Percentiles rank a stretch among this genome's conserved stretches.
Evolutionary conservation across 2,113 vertebrate genomes (phyloP).

Genomic region (Tylochromis polylepis): DNA sequence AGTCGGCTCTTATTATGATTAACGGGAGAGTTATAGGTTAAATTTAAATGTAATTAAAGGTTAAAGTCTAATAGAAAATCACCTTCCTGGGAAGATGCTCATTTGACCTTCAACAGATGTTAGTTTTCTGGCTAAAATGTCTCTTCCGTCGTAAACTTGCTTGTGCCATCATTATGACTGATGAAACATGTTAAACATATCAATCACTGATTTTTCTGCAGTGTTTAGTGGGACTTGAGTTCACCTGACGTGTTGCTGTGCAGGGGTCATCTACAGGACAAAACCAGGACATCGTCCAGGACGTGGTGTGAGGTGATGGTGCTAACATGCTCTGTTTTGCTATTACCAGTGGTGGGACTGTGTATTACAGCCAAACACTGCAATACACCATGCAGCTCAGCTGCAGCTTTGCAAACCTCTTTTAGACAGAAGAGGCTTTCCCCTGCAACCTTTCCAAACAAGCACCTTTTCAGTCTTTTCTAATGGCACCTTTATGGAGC

Average conservation of each 20-base stretch:
- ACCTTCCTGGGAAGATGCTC: not conserved
- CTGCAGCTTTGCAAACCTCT: too few species aligned
- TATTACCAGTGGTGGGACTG: not conserved
- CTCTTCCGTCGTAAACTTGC: not conserved
- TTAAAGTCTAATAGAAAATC: slow-evolving; percentile 15
- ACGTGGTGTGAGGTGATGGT: not conserved
- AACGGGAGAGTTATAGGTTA: slow-evolving; percentile 24
- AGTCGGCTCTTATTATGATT: not conserved
- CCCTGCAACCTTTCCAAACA: not conserved
- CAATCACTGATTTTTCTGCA: not conserved
- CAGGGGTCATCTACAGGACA: not conserved
- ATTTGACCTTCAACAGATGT: slow-evolving; percentile 21
- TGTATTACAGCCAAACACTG: too few species aligned
- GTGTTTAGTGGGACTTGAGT: not conserved
- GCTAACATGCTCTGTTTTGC: not conserved
- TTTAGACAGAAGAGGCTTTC: not conserved
- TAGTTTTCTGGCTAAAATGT: not conserved
- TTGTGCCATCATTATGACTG: not conserved
- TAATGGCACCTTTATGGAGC: not conserved
- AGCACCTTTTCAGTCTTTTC: not conserved
- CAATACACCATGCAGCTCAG: too few species aligned
- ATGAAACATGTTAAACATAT: not conserved
- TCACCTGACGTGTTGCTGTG: not conserved
- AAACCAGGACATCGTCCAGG: not conserved
- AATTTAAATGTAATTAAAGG: slow-evolving; percentile 16